Base-by-base conservation (phyloP, 2,113 vertebrate genomes). In the Sphyrna mokarran region DNA sequence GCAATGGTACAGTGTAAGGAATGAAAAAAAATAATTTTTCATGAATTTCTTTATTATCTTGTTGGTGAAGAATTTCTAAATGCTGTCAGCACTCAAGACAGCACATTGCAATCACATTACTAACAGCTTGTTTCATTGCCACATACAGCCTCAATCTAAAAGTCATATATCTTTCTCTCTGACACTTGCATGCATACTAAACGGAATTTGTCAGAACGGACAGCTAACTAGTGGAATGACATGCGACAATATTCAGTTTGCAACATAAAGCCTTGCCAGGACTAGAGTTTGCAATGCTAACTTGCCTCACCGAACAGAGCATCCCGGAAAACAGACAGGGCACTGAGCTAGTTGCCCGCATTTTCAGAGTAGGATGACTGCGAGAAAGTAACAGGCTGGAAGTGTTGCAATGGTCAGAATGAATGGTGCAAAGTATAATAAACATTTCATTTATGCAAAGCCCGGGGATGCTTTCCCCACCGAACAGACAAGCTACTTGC, bases 161-260 rank as follows among this genome's bases (percentile, higher is more conserved):
- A 93, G 33, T 63, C 33, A 93, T 93, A 93, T 33, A 68, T 93
- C 89, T 66, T 91, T 93, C 87, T 14, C 33, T 66, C 33, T 20
- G 89, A 66, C 89, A 93, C 61, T 68, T 63, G 89, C 29, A 20
- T 20, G 89, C 89, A 93, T 66, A 93, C 61, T 66, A 93, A 93
- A 93, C 33, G 89, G 89, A 66, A 93, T 93, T 37, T 66, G 61
- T 93, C 89, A 37, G 89, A 37, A 93, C 3, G 33, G 89, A 37
- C 89, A 66, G n/a, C 22, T 91, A 91, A 91, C 87, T 58, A 61
- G 87, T n/a, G 87, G 87, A 61, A 63, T 63, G 13, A 91, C 87
- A 91, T 63, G 58, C 87, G 87, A 18, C 13, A n/a, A 6, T 61
- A 11, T 63, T 61, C 58, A 7, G 87, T 61, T 86, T 23, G 80